Percentiles rank a stretch among this genome's conserved stretches.
Evolutionary conservation across 2,113 vertebrate species (phyloP).

Genomic region (Callocephalon fimbriatum): DNA sequence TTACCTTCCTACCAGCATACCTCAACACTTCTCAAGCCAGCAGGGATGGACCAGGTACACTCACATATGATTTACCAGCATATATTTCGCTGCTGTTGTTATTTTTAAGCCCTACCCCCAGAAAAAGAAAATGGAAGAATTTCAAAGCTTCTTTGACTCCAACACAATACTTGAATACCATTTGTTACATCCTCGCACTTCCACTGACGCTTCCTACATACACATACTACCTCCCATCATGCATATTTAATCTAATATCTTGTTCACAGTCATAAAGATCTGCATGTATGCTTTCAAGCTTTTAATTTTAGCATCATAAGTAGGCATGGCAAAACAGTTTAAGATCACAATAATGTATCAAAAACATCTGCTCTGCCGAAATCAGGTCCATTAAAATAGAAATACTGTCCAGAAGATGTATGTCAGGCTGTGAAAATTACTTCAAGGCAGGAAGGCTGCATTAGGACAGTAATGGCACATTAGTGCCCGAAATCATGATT

Average conservation of each 20-base stretch:
- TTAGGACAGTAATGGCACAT: background rate
- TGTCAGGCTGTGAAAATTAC: background rate
- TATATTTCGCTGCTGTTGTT: background rate
- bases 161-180: background rate
- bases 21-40: background rate
- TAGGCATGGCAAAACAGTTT: background rate
- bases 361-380: background rate
- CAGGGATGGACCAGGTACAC: background rate
- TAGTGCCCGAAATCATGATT: background rate
- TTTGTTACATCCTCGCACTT: background rate
- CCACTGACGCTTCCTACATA: background rate
- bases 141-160: background rate
- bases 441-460: background rate
- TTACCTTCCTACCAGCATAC: background rate
- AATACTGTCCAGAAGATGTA: background rate
- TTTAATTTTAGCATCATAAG: background rate
- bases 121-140: background rate
- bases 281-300: background rate
- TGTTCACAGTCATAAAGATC: background rate
- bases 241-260: background rate
- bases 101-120: background rate
- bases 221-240: background rate
- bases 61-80: background rate
- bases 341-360: background rate
- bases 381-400: background rate